These are phyloP conservation scores for Pyrochroa serraticornis DNA, from an alignment of 2,888 invertebrate genomes.

Conservation along the genomic window DNA sequence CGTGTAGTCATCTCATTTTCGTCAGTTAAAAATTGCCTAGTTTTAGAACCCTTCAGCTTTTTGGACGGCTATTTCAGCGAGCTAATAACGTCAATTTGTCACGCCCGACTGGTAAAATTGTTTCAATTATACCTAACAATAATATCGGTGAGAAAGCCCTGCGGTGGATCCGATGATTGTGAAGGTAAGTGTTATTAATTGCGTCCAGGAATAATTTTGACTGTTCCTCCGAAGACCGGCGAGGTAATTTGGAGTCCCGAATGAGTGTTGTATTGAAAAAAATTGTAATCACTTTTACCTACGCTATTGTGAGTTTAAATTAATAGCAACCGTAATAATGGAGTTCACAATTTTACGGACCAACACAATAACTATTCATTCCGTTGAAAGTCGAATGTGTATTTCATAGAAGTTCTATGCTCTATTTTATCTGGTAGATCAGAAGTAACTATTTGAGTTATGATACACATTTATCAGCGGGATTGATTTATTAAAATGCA, in stretches of 20 bases:
- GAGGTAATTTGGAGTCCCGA: not conserved
- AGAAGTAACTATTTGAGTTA: constrained; percentile 28
- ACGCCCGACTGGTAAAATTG: not conserved
- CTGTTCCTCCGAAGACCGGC: not conserved
- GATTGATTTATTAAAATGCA: constrained; percentile 33
- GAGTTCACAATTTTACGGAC: constrained; percentile 9
- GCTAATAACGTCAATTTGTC: no score
- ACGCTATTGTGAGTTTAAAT: constrained; percentile 2
- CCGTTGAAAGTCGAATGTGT: constrained; percentile 11
- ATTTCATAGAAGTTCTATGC: constrained; percentile 10
- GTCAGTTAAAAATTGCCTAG: no score
- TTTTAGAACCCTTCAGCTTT: not conserved
- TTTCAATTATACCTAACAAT: not conserved
- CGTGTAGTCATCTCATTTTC: constrained; percentile 13
- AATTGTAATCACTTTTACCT: constrained; percentile 5
- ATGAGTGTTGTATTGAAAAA: not conserved
- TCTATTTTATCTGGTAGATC: constrained; percentile 24
- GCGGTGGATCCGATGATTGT: not conserved
- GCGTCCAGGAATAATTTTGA: constrained; percentile 1
- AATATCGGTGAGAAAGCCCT: not conserved
- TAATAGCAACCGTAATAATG: constrained; percentile 14
- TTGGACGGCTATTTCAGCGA: not conserved
- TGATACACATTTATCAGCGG: constrained; percentile 28
- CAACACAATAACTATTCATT: constrained; percentile 22
- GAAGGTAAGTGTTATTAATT: constrained; percentile 6